phyloP scores from a whole-genome alignment of 1,140 invertebrate species.

The Drosophila ananassae region DNA sequence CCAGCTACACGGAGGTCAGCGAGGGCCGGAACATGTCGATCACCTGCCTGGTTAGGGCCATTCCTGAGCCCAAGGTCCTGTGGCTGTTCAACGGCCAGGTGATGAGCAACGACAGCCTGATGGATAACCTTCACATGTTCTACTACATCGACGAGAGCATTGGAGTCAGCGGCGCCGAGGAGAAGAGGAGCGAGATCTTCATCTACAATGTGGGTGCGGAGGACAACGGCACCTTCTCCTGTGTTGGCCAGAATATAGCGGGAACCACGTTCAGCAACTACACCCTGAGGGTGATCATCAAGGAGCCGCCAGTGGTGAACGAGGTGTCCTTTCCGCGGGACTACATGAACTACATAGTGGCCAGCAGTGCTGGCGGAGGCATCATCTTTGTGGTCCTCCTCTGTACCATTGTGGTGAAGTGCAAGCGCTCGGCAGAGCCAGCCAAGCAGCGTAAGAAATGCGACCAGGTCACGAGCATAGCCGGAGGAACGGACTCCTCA shows the following conservation, averaged over 20 bases:
- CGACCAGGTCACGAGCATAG: constrained; percentile 72
- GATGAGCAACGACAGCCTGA: constrained; percentile 88
- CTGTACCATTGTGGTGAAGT: constrained; percentile 87
- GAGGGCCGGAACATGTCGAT: constrained; percentile 92
- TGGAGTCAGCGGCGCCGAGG: constrained; percentile 86
- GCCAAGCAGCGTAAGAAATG: constrained; percentile 86
- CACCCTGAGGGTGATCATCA: constrained; percentile 89
- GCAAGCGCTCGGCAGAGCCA: constrained; percentile 85
- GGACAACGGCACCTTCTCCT: constrained; percentile 92
- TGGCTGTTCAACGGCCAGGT: constrained; percentile 92
- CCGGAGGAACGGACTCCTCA: constrained; percentile 64
- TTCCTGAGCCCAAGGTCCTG: constrained; percentile 90
- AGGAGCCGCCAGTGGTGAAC: constrained; percentile 88
- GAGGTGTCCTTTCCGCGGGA: constrained; percentile 88
- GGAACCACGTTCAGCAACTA: constrained; percentile 90
- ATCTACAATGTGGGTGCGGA: constrained; percentile 90
- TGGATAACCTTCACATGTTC: constrained; percentile 87
- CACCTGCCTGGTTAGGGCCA: constrained; percentile 90
- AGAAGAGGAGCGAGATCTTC: constrained; percentile 90
- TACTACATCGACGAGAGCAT: constrained; percentile 88
- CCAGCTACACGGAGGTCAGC: constrained; percentile 89
- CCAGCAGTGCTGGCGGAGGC: constrained; percentile 87
- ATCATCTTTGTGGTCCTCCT: constrained; percentile 87
- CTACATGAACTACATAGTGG: constrained; percentile 86
- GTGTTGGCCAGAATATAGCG: constrained; percentile 92